These are phyloP conservation scores for Austrolebias charrua DNA, from an alignment of 2,797 vertebrate species.

Conservation along the genomic window DNA sequence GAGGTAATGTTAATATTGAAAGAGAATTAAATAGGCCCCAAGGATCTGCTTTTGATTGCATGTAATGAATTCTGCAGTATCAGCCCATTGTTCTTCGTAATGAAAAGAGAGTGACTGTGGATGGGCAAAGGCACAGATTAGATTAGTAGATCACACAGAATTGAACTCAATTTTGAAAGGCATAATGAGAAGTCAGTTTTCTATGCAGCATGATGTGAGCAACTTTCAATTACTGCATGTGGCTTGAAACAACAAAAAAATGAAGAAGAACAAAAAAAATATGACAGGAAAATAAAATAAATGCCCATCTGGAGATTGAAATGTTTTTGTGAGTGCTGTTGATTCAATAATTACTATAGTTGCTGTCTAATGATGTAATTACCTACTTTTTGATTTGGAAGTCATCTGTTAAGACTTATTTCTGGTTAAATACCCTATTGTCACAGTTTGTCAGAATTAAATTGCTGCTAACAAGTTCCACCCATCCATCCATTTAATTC, in stretches of 20 bases:
- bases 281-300: constrained; percentile 19
- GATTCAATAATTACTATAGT: constrained; percentile 54
- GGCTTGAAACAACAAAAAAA: constrained; percentile 24
- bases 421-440: not conserved
- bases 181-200: constrained; percentile 76
- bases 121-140: constrained; percentile 56
- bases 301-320: constrained; percentile 46
- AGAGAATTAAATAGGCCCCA: constrained; percentile 69
- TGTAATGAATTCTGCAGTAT: constrained; percentile 72
- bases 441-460: no score
- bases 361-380: constrained; percentile 56
- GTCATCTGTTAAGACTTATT: constrained; percentile 22
- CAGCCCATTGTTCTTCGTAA: constrained; percentile 73
- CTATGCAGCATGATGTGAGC: constrained; percentile 21
- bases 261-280: constrained; percentile 20
- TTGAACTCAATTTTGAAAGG: constrained; percentile 71
- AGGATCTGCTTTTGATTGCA: constrained; percentile 71
- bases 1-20: constrained; percentile 76
- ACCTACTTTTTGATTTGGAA: constrained; percentile 35
- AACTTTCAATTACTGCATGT: constrained; percentile 29
- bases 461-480: no score
- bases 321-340: constrained; percentile 51
- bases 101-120: constrained; percentile 64
- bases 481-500: no score
- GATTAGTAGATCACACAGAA: constrained; percentile 76